These are phyloP conservation scores for Aradus depressus DNA, from an alignment of 2,888 invertebrate genomes.

Conservation along the genomic window DNA sequence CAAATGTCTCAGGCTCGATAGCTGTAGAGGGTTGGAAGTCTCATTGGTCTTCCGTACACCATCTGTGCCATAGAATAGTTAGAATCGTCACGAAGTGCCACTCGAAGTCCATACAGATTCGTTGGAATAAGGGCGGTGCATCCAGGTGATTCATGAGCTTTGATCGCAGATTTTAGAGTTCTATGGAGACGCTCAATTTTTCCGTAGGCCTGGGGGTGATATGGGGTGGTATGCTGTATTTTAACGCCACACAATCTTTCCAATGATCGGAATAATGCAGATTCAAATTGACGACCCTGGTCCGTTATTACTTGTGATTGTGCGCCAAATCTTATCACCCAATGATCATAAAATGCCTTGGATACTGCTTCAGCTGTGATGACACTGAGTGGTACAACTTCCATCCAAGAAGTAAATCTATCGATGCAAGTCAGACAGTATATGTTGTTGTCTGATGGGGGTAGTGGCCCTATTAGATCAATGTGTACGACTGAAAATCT, in stretches of 20 bases:
- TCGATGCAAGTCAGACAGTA: too few species aligned
- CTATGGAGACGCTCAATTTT: constrained; percentile 38
- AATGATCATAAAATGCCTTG: constrained; percentile 33
- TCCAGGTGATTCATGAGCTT: constrained; percentile 10
- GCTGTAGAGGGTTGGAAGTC: too few species aligned
- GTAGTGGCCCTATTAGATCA: not conserved
- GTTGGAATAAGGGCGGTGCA: constrained; percentile 34
- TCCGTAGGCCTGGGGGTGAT: constrained; percentile 36
- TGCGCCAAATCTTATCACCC: constrained; percentile 38
- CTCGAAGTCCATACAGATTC: constrained; percentile 34
- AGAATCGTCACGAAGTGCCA: constrained; percentile 33
- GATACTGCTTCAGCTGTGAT: constrained; percentile 36
- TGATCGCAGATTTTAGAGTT: constrained; percentile 36
- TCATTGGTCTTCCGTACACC: constrained; percentile 32
- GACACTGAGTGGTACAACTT: constrained; percentile 34
- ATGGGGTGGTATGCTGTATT: constrained; percentile 31
- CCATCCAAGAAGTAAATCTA: too few species aligned
- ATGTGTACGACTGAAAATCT: not conserved
- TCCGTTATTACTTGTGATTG: constrained; percentile 35
- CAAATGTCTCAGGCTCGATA: too few species aligned
- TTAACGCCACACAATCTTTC: constrained; percentile 28
- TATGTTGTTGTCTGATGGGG: too few species aligned
- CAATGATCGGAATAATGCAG: constrained; percentile 16
- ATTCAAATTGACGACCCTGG: constrained; percentile 36
- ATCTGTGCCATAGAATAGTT: constrained; percentile 33